Conservation (phyloP, 2,888 invertebrate species). For the Hipparchia semele region DNA sequence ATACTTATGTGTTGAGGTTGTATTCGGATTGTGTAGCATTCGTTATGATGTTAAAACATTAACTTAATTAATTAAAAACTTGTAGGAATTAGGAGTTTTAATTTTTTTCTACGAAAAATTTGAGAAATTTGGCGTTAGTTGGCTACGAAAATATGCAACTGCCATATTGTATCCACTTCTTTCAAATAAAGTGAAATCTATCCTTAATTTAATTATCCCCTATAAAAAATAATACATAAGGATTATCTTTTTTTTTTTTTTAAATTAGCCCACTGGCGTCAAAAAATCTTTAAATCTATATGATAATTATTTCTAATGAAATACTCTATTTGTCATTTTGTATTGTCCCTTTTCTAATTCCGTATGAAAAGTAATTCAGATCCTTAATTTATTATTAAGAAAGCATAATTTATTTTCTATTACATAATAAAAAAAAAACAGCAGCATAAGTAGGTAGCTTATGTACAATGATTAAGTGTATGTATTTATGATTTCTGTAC, state of each 20-base stretch:
- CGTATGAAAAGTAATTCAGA: slow-evolving; percentile 39
- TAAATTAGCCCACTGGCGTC: neutral
- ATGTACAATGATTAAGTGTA: slow-evolving; percentile 56
- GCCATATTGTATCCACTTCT: neutral
- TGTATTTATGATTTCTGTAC: slow-evolving; percentile 82
- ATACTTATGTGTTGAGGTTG: slow-evolving; percentile 48
- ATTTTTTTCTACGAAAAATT: slow-evolving; percentile 1
- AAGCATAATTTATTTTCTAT: slow-evolving; percentile 69
- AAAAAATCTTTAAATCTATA: slow-evolving; percentile 44
- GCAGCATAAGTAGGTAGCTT: slow-evolving; percentile 64
- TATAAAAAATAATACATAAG: neutral
- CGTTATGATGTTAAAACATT: slow-evolving; percentile 18
- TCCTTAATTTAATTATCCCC: neutral
- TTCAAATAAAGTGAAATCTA: neutral
- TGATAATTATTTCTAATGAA: slow-evolving; percentile 50
- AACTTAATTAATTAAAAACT: neutral
- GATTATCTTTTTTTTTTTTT: neutral
- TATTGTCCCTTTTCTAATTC: slow-evolving; percentile 14
- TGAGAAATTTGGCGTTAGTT: neutral
- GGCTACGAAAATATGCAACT: neutral
- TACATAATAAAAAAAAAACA: slow-evolving; percentile 51
- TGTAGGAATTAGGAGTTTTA: neutral
- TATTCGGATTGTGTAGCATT: slow-evolving; percentile 39
- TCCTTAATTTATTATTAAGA: slow-evolving; percentile 56
- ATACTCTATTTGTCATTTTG: slow-evolving; percentile 52